phyloP scores from a whole-genome alignment of 2,113 vertebrate genomes.

The Chloroceryle aenea region DNA sequence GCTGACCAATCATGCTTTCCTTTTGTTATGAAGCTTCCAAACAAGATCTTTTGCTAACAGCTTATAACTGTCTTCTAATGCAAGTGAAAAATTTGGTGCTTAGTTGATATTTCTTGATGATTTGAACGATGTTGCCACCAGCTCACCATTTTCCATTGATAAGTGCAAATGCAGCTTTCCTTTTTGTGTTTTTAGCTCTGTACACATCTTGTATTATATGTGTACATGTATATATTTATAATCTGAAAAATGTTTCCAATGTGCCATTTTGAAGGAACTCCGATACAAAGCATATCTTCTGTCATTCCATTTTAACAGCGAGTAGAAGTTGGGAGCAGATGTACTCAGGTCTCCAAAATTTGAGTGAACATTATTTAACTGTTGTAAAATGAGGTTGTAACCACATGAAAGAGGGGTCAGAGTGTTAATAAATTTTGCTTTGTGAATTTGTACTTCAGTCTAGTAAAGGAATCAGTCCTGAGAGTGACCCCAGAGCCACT shows the following conservation, averaged over 20 bases:
- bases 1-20: not conserved
- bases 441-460: not conserved
- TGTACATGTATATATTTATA: not conserved
- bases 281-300: not conserved
- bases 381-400: not conserved
- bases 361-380: not conserved
- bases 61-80: not conserved
- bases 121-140: not conserved
- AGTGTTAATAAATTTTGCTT: not conserved
- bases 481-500: not conserved
- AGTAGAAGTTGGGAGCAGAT: not conserved
- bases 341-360: not conserved
- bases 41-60: not conserved
- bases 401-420: not conserved
- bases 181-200: not conserved
- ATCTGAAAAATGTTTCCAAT: not conserved
- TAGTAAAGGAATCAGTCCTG: not conserved
- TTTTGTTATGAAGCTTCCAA: not conserved
- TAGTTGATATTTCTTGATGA: not conserved
- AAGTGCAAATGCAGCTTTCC: not conserved
- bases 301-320: not conserved
- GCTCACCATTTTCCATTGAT: not conserved
- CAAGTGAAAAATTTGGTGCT: not conserved
- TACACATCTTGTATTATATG: not conserved
- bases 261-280: not conserved